Conservation (phyloP, 2,888 invertebrate species). For the Synergus itoensis region DNA sequence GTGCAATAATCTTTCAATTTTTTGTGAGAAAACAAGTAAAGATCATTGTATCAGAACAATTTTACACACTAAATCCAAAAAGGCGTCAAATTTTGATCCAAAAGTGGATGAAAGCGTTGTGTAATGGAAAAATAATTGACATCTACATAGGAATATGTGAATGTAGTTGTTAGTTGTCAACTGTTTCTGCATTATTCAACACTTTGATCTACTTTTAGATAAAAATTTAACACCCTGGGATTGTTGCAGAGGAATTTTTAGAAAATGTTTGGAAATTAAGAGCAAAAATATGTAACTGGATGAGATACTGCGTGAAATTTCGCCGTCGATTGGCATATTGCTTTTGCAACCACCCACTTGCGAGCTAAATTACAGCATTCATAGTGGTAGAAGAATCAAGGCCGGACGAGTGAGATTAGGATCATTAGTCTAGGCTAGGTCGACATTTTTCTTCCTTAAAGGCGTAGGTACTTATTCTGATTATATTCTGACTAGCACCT, state of each 20-base stretch:
- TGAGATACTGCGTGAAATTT: slow-evolving; percentile 15
- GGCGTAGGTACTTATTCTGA: slow-evolving; percentile 2
- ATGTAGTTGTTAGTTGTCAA: too few relatives aligned
- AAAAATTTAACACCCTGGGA: too few relatives aligned
- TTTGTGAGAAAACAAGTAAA: too few relatives aligned
- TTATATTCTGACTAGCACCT: not conserved
- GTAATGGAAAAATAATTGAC: too few relatives aligned
- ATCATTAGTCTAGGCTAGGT: slow-evolving; percentile 61
- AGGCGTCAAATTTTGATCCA: too few relatives aligned
- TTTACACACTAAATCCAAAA: too few relatives aligned
- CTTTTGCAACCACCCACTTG: slow-evolving; percentile 63
- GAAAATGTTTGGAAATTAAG: not conserved
- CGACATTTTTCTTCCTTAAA: slow-evolving; percentile 46
- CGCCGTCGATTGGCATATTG: slow-evolving; percentile 28
- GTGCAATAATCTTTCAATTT: not conserved
- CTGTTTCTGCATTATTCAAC: too few relatives aligned
- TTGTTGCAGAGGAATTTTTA: too few relatives aligned
- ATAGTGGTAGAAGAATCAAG: slow-evolving; percentile 69
- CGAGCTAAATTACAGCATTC: slow-evolving; percentile 69
- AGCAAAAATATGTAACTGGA: not conserved
- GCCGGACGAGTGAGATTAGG: slow-evolving; percentile 73
- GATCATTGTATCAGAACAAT: too few relatives aligned
- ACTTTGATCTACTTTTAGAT: too few relatives aligned
- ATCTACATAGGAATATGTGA: too few relatives aligned
- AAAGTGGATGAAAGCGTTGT: too few relatives aligned